phyloP scores from a whole-genome alignment of 2,888 invertebrate species.

The Lymantria dispar region DNA sequence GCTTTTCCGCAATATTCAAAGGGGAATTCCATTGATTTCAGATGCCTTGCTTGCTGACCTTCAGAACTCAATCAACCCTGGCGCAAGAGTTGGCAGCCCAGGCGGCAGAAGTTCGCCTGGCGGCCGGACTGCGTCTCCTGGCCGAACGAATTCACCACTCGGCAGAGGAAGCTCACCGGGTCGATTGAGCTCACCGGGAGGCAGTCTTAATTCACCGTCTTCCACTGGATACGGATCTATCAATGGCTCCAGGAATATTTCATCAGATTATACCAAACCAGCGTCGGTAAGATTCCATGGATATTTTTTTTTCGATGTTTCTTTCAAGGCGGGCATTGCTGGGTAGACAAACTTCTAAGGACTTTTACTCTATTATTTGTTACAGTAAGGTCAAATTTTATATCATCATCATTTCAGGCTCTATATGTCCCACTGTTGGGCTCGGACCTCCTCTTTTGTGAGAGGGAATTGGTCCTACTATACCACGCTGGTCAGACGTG shows the following conservation, averaged over 20 bases:
- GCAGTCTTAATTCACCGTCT: constrained; percentile 75
- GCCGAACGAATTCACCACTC: constrained; percentile 56
- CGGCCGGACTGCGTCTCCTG: constrained; percentile 49
- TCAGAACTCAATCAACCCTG: constrained; percentile 93
- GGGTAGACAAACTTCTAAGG: too few relatives aligned
- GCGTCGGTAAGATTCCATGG: constrained; percentile 81
- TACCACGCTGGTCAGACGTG: too few relatives aligned
- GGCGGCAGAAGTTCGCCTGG: constrained; percentile 77
- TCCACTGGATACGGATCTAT: constrained; percentile 91
- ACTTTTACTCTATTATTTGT: too few relatives aligned
- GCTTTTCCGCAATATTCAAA: constrained; percentile 1
- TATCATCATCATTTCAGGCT: too few relatives aligned
- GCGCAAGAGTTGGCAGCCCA: constrained; percentile 79
- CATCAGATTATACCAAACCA: constrained; percentile 77
- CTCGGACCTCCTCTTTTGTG: too few relatives aligned
- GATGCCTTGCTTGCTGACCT: constrained; percentile 98
- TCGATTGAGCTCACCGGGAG: constrained; percentile 70
- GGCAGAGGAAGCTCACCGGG: constrained; percentile 80
- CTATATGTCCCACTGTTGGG: too few relatives aligned
- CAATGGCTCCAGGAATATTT: constrained; percentile 84
- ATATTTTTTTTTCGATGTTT: too few relatives aligned
- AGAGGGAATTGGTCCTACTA: too few relatives aligned
- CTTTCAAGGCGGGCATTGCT: too few relatives aligned
- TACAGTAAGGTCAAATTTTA: too few relatives aligned
- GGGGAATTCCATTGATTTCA: constrained; percentile 73